Conservation (phyloP, 2,888 invertebrate species). For the Plebejus argus region DNA sequence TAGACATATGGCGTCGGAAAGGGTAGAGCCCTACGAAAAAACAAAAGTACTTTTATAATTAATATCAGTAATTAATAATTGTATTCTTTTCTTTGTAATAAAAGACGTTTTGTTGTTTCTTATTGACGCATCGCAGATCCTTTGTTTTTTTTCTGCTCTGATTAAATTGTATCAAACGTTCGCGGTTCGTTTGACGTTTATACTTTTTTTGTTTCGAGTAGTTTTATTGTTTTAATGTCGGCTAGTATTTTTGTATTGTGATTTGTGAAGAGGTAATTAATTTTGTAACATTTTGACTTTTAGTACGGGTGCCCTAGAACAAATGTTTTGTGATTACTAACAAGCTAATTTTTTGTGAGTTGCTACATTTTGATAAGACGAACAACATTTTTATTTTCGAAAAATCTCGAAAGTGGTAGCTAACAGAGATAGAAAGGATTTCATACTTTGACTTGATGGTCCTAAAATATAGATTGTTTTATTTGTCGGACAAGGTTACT, state of each 20-base stretch:
- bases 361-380: too few relatives aligned
- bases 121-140: constrained; percentile 37
- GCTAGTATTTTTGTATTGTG: constrained; percentile 35
- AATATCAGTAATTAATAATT: constrained; percentile 76
- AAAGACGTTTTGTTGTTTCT: constrained; percentile 48
- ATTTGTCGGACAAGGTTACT: too few relatives aligned
- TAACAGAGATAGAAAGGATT: too few relatives aligned
- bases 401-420: too few relatives aligned
- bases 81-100: constrained; percentile 60
- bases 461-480: too few relatives aligned
- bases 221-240: constrained; percentile 37
- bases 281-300: background rate
- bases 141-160: constrained; percentile 47
- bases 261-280: background rate
- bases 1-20: constrained; percentile 37
- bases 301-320: too few relatives aligned
- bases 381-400: too few relatives aligned
- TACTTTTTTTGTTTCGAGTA: constrained; percentile 40
- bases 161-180: constrained; percentile 49
- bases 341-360: too few relatives aligned
- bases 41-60: constrained; percentile 70
- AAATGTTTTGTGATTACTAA: too few relatives aligned
- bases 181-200: constrained; percentile 43
- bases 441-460: too few relatives aligned
- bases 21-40: constrained; percentile 48